phyloP scores from a whole-genome alignment of 2,888 invertebrate genomes.

The Dinocampus coccinellae region DNA sequence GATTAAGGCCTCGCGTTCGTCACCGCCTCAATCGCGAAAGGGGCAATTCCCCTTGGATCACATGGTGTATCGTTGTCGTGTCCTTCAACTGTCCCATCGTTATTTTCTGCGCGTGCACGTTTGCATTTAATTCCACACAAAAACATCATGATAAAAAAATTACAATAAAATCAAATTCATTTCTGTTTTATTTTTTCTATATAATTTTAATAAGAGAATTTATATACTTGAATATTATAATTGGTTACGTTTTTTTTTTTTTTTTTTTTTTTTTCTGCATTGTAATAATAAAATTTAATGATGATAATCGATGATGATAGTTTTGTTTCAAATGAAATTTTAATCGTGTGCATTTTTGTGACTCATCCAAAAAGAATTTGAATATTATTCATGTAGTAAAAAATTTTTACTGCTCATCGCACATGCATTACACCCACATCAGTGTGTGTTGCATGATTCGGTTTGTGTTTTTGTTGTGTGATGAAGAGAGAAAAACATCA shows the following conservation, averaged over 20 bases:
- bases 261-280: too few species aligned
- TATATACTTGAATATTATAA: too few species aligned
- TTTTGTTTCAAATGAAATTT: slow-evolving; percentile 40
- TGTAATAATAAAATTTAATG: background rate
- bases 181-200: too few species aligned
- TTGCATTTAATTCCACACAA: background rate
- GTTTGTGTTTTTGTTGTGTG: background rate
- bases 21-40: slow-evolving; percentile 7
- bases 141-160: background rate
- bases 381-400: slow-evolving; percentile 6
- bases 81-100: background rate
- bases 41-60: background rate
- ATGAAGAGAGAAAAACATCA: background rate
- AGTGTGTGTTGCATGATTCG: background rate
- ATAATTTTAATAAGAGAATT: background rate
- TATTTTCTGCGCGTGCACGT: background rate
- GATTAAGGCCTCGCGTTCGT: slow-evolving; percentile 53
- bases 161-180: too few species aligned
- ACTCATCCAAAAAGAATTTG: slow-evolving; percentile 56
- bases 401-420: slow-evolving; percentile 30
- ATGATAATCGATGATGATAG: slow-evolving; percentile 9
- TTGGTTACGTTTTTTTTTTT: too few species aligned
- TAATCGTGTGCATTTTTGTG: slow-evolving; percentile 37
- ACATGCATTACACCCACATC: background rate
- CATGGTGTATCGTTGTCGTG: slow-evolving; percentile 3